These are phyloP conservation scores for Esox lucius DNA, from an alignment of 2,797 vertebrate genomes.

Conservation along the genomic window DNA sequence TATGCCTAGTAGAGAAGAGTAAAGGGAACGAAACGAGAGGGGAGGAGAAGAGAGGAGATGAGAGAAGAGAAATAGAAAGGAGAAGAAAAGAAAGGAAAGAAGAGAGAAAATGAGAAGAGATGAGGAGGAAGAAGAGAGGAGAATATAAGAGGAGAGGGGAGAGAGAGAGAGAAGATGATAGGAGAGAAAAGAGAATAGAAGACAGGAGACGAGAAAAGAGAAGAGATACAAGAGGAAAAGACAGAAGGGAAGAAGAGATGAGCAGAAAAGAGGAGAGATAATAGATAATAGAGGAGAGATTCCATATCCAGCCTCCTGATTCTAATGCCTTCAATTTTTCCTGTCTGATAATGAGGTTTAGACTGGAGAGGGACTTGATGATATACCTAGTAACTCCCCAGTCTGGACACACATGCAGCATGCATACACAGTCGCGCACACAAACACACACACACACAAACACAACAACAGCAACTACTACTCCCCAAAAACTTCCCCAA, in stretches of 20 bases:
- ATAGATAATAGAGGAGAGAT: conserved; percentile 50
- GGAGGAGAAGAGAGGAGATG: not conserved
- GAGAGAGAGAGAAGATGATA: not conserved
- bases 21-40: not conserved
- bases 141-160: not conserved
- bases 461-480: not conserved
- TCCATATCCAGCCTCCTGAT: conserved; percentile 37
- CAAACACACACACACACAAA: not conserved
- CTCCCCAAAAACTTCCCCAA: not conserved
- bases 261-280: not conserved
- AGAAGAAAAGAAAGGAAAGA: not conserved
- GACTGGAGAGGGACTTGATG: conserved; percentile 59
- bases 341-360: conserved; percentile 66
- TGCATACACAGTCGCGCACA: not conserved
- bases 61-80: not conserved
- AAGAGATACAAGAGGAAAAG: not conserved
- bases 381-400: conserved; percentile 58
- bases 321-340: conserved; percentile 62
- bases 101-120: not conserved
- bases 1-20: not conserved
- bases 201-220: not conserved
- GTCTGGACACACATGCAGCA: conserved; percentile 42
- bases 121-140: not conserved
- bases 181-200: no score
- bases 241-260: not conserved